Percentiles rank a stretch among this genome's conserved stretches.
Conservation (phyloP, 2,113 vertebrate genomes). For the Chaetorhynchus papuensis region DNA sequence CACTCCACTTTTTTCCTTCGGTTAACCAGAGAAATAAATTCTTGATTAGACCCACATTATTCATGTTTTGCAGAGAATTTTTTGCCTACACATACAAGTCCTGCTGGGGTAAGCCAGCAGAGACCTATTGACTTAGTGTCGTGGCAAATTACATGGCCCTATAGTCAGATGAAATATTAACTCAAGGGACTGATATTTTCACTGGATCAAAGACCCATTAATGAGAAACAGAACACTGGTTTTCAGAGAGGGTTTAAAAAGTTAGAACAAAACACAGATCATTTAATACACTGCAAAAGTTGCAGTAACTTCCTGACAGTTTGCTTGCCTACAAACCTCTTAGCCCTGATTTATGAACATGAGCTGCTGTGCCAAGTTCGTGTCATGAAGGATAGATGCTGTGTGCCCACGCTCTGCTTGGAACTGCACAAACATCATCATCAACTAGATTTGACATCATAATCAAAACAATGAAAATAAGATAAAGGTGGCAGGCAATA, state of each 20-base stretch:
- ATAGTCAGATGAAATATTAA: slow-evolving; percentile 17
- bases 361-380: slow-evolving; percentile 2
- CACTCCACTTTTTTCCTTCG: slow-evolving; percentile 16
- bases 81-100: slow-evolving; percentile 18
- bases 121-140: slow-evolving; percentile 37
- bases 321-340: slow-evolving; percentile 32
- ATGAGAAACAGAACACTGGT: slow-evolving; percentile 34
- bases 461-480: slow-evolving; percentile 58
- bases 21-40: slow-evolving; percentile 46
- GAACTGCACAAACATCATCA: slow-evolving; percentile 31
- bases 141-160: slow-evolving; percentile 33
- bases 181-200: slow-evolving; percentile 35
- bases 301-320: slow-evolving; percentile 7
- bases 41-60: slow-evolving; percentile 41
- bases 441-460: slow-evolving; percentile 45
- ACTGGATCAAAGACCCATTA: not conserved
- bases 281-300: not conserved
- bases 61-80: slow-evolving; percentile 13
- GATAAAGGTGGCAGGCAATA: slow-evolving; percentile 8
- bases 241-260: slow-evolving; percentile 7
- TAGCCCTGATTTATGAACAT: slow-evolving; percentile 46
- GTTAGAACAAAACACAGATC: slow-evolving; percentile 2
- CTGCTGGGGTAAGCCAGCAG: slow-evolving; percentile 15
- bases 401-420: not conserved
- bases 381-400: slow-evolving; percentile 7